Conservation (phyloP, 92 coral and sea anemone species). For the Palythoa heliodiscus region DNA sequence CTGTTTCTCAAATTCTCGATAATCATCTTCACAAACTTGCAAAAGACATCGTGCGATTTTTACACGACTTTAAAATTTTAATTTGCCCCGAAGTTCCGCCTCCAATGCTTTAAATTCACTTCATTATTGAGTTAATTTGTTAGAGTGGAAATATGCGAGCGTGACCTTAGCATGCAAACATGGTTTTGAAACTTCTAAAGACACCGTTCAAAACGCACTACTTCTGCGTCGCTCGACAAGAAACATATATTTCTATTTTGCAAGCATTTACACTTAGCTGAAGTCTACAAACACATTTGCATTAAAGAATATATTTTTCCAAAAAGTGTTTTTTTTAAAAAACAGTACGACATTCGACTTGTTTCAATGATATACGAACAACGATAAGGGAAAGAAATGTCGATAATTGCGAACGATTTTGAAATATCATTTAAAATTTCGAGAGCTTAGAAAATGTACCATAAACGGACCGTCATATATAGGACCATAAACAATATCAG, state of each 20-base stretch:
- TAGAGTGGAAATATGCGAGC: background rate
- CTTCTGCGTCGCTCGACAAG: no score
- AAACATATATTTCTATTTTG: no score
- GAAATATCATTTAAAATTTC: background rate
- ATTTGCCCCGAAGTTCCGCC: background rate
- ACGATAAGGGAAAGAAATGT: no score
- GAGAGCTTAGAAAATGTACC: background rate
- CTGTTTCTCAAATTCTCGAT: background rate
- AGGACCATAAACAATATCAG: background rate
- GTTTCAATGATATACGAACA: no score
- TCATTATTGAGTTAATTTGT: background rate
- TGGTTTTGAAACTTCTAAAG: background rate
- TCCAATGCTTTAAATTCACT: constrained; percentile 9
- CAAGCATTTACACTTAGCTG: no score
- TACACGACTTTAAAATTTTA: background rate
- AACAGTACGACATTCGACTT: no score
- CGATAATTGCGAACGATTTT: background rate
- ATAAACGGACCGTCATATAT: background rate
- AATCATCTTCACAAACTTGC: background rate
- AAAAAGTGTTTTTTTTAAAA: no score
- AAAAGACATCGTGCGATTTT: background rate
- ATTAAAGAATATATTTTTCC: no score
- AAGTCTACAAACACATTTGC: no score
- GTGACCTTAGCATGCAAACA: background rate
- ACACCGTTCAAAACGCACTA: no score